Conservation (phyloP, 2,113 vertebrate genomes). For the Odocoileus hemionus region DNA sequence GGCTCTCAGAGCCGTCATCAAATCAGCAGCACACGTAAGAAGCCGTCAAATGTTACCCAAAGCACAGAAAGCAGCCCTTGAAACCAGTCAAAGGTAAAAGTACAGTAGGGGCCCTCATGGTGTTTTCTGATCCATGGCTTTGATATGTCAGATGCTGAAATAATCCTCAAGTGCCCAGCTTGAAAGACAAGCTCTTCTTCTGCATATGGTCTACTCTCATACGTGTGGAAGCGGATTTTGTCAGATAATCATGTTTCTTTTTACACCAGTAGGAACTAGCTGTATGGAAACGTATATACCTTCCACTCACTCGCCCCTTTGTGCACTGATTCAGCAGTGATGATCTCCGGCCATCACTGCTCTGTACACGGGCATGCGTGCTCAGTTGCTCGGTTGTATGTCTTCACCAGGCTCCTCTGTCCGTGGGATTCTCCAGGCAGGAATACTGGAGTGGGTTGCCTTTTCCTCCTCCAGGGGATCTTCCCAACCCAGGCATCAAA, state of each 20-base stretch:
- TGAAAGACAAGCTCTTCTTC: background rate
- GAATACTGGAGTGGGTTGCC: background rate
- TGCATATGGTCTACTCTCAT: accelerated
- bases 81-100: background rate
- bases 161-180: background rate
- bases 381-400: background rate
- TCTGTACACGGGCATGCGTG: accelerated
- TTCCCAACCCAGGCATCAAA: background rate
- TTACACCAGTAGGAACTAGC: background rate
- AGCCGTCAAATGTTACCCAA: background rate
- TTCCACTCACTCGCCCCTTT: background rate
- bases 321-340: background rate
- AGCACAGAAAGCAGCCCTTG: background rate
- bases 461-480: background rate
- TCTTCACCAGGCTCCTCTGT: background rate
- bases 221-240: background rate
- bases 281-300: background rate
- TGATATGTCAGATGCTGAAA: background rate
- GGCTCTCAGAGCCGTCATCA: background rate
- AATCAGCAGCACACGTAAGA: background rate
- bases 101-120: too few relatives aligned
- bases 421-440: background rate
- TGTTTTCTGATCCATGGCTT: background rate
- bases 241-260: background rate
- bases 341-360: background rate